These are phyloP conservation scores for Ligdia adustata DNA, from an alignment of 2,888 invertebrate genomes.

Conservation along the genomic window DNA sequence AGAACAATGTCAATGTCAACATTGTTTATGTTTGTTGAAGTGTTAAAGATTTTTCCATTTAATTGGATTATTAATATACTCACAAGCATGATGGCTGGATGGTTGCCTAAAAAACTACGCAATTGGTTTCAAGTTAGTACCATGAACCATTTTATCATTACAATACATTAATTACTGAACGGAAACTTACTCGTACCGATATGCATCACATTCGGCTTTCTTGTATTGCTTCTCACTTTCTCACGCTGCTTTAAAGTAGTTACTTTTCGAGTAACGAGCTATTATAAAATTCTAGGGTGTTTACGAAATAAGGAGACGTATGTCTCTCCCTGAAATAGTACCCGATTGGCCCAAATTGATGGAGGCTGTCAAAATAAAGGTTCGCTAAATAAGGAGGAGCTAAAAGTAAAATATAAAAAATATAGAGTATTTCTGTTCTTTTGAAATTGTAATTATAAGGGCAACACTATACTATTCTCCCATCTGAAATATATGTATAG, in stretches of 20 bases:
- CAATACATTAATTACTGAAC: slow-evolving; percentile 22
- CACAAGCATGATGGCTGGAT: slow-evolving; percentile 56
- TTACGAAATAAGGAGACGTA: slow-evolving; percentile 87
- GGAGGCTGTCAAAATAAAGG: slow-evolving; percentile 87
- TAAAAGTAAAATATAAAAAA: slow-evolving; percentile 62
- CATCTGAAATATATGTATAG: no score
- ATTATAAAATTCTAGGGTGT: slow-evolving; percentile 85
- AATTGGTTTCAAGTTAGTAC: slow-evolving; percentile 55
- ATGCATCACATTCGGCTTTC: slow-evolving; percentile 41
- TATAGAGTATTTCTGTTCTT: slow-evolving; percentile 50
- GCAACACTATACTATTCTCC: no score
- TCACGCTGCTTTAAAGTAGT: slow-evolving; percentile 38
- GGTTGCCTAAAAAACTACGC: slow-evolving; percentile 56
- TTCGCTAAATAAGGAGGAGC: slow-evolving; percentile 82
- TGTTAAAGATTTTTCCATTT: slow-evolving; percentile 5
- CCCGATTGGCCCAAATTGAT: slow-evolving; percentile 91
- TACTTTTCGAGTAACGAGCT: slow-evolving; percentile 55
- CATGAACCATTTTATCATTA: slow-evolving; percentile 25
- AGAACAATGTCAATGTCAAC: slow-evolving; percentile 19
- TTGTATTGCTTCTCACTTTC: slow-evolving; percentile 41
- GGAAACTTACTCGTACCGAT: slow-evolving; percentile 20
- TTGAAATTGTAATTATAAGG: slow-evolving; percentile 46
- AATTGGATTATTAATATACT: slow-evolving; percentile 17
- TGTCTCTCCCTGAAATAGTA: slow-evolving; percentile 88
- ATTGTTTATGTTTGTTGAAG: slow-evolving; percentile 22